These are phyloP conservation scores for Leistus spinibarbis DNA, from an alignment of 2,888 invertebrate genomes.

Conservation along the genomic window DNA sequence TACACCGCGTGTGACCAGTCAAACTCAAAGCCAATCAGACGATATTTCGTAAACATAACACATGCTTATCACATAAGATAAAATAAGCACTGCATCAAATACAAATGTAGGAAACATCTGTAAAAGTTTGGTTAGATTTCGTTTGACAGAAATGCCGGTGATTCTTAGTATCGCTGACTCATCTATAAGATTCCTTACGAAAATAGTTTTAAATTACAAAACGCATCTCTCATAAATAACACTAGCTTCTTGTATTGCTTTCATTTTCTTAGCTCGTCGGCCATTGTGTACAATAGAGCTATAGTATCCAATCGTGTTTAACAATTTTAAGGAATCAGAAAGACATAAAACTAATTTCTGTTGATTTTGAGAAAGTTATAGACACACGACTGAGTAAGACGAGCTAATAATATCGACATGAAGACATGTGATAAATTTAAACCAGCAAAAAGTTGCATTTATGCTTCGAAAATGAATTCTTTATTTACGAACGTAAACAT, in stretches of 20 bases:
- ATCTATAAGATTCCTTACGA: no score
- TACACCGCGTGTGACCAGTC: conserved; percentile 15
- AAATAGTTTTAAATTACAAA: no score
- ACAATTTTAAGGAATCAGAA: no score
- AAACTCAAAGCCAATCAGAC: conserved; percentile 17
- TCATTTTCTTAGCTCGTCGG: no score
- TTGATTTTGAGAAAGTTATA: no score
- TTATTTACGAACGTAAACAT: not conserved
- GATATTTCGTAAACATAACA: conserved; percentile 13
- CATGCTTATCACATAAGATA: not conserved
- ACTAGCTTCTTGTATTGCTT: no score
- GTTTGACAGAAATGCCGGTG: not conserved
- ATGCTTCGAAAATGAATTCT: not conserved
- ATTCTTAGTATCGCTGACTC: not conserved
- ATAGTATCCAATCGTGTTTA: no score
- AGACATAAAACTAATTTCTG: no score
- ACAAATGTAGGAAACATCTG: not conserved
- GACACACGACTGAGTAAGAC: no score
- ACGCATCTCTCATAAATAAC: no score
- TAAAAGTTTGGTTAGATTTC: not conserved
- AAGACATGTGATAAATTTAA: not conserved
- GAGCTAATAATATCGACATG: no score
- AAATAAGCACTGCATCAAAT: not conserved
- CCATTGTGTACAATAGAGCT: no score
- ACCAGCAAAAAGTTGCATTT: not conserved